These are phyloP conservation scores for Nasonia longicornis DNA, from an alignment of 1,140 invertebrate genomes.

Conservation along the genomic window DNA sequence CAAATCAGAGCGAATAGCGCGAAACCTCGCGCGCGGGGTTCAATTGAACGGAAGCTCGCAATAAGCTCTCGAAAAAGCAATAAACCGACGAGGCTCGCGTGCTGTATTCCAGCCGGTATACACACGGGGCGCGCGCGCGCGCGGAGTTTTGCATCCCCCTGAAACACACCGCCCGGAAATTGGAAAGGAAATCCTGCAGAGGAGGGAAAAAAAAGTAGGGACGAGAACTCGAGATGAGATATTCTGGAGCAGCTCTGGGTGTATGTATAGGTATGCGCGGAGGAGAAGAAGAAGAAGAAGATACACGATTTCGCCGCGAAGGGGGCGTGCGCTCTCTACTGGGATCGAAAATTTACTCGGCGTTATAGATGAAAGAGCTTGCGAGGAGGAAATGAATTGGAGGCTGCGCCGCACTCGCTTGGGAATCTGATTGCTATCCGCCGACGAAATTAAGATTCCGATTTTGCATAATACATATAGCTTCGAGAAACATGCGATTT, in stretches of 20 bases:
- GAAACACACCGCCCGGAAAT: conserved; percentile 15
- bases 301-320: neutral
- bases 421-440: neutral
- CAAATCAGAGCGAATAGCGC: too few species aligned
- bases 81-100: neutral
- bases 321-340: too few species aligned
- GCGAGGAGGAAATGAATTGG: neutral
- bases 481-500: too few species aligned
- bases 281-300: neutral
- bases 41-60: conserved; percentile 7
- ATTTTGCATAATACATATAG: too few species aligned
- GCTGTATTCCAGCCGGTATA: neutral
- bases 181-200: conserved; percentile 11
- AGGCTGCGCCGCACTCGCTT: neutral
- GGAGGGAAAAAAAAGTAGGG: neutral
- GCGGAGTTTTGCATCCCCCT: neutral
- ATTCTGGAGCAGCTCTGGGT: neutral
- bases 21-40: neutral
- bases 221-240: neutral
- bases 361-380: neutral
- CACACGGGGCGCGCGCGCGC: neutral
- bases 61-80: conserved; percentile 4
- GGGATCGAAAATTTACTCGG: neutral
- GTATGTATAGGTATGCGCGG: neutral
- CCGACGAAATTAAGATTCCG: neutral